A percentile compares a stretch with the other conserved stretches of the same genome.
phyloP scores from a whole-genome alignment of 2,113 vertebrate genomes.

The Regulus satrapa region DNA sequence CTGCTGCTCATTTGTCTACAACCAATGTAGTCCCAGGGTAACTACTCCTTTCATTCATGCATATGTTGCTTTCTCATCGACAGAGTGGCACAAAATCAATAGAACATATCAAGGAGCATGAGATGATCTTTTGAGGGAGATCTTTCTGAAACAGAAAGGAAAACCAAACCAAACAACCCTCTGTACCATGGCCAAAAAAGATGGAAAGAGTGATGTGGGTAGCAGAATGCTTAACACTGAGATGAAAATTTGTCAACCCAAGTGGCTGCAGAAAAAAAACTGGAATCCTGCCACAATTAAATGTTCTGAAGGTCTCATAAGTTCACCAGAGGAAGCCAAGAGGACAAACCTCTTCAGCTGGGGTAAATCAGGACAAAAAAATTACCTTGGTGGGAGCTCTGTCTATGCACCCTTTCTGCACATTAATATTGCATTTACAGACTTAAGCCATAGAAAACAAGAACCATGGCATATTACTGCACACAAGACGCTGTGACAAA shows the following conservation, averaged over 20 bases:
- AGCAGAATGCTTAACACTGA: background rate
- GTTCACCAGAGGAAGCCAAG: background rate
- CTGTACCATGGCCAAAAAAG: background rate
- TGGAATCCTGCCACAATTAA: background rate
- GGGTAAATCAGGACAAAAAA: background rate
- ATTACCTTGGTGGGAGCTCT: background rate
- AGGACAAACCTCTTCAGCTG: background rate
- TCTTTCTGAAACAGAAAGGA: background rate
- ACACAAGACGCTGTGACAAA: background rate
- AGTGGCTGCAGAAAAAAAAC: background rate
- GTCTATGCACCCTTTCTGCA: rapidly evolving
- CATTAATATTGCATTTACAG: background rate
- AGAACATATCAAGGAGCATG: background rate
- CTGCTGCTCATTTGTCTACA: background rate
- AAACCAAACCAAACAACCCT: background rate
- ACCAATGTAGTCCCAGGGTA: background rate
- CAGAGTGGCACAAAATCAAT: background rate
- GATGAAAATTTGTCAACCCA: background rate
- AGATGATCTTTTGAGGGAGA: background rate
- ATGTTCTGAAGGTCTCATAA: background rate
- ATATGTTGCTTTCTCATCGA: background rate
- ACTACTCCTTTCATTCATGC: background rate
- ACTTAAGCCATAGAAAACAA: background rate
- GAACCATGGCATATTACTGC: too few relatives aligned
- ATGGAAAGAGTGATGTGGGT: background rate